Base-by-base conservation (phyloP, 2,888 invertebrate genomes). In the Sinhomidia bicolor region DNA sequence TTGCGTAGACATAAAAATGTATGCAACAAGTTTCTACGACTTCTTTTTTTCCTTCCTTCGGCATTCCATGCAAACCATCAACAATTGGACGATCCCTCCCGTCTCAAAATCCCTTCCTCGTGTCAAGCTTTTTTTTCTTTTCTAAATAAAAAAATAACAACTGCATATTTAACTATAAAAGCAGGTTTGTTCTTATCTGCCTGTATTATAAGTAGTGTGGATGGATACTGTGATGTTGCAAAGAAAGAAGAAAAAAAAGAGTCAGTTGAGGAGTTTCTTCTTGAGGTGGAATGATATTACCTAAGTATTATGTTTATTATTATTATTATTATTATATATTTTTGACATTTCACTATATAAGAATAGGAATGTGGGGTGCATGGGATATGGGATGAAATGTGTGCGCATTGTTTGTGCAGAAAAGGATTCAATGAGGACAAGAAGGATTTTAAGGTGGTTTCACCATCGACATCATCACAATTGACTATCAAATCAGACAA, bases 11-110 rank as follows among this genome's bases (percentile, higher is more conserved):
- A 83, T 44, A 88, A 88, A 71, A 88, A 88, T 78, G 82, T 78
- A 84, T 74, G 81, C 80, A 81, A 88, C 88, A 78, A 88, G 88
- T 84, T 88, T 83, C 60, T 79, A 74, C 62, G 82, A 78, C 83
- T 79, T 57, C 60, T 87, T 88, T 83, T 82, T 79, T 79, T 84
- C 74, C 74, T 71, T 85, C 84, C 88, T 89, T 85, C 78, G 88
- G 88, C 88, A 89, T 89, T 89, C 88, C 86, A 88, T 81, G 89
- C 86, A 86, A 82, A 90, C 85, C 79, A 88, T 90, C 83, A 81
- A 90, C 80, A 90, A 83, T 90, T 90, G 84, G 88, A 89, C 88
- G 84, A 89, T 84, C 88, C 88, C 88, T 89, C 88, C 88, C 88
- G 88, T 84, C 80, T 83, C 76, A 87, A 85, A 81, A 87, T 80